Evolutionary conservation across 92 coral and sea anemone genomes (phyloP).

Genomic region (Anthopleura xanthogrammica): DNA sequence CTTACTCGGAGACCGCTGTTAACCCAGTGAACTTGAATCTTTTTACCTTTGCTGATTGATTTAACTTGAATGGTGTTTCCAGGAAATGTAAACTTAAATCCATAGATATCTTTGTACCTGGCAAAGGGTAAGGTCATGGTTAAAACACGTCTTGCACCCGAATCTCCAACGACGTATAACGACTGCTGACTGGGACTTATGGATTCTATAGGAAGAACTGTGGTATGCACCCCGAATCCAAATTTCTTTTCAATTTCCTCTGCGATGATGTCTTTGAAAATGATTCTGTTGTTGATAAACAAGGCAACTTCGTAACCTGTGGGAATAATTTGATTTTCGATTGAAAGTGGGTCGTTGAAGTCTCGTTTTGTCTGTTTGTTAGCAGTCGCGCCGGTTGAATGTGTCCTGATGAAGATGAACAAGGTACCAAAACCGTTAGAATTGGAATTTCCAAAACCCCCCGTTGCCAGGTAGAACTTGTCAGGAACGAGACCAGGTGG

Average conservation of each 20-base stretch:
- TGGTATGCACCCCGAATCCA: conserved; percentile 19
- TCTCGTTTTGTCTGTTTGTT: conserved; percentile 29
- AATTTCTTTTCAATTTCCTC: conserved; percentile 9
- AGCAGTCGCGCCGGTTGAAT: conserved; percentile 23
- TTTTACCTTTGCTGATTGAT: conserved; percentile 23
- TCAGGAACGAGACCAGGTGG: conserved; percentile 37
- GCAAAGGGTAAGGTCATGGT: conserved; percentile 16
- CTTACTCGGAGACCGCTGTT: conserved; percentile 9
- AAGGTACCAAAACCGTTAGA: conserved; percentile 25
- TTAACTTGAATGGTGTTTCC: conserved; percentile 29
- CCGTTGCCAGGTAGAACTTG: conserved; percentile 36
- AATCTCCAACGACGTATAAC: conserved; percentile 32
- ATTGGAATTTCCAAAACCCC: conserved; percentile 23
- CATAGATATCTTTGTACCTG: not conserved
- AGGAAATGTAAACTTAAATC: conserved; percentile 23
- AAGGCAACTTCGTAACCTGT: conserved; percentile 28
- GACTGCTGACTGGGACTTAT: conserved; percentile 28
- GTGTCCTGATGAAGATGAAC: conserved; percentile 35
- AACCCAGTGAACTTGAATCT: conserved; percentile 42
- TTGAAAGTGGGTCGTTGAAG: conserved; percentile 43
- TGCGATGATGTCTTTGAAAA: conserved; percentile 28
- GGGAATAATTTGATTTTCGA: conserved; percentile 34
- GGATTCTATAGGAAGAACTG: conserved; percentile 26
- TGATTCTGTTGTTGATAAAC: conserved; percentile 33
- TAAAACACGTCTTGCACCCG: conserved; percentile 4